Base-by-base conservation (phyloP, 2,888 invertebrate species). In the Notodonta ziczac region DNA sequence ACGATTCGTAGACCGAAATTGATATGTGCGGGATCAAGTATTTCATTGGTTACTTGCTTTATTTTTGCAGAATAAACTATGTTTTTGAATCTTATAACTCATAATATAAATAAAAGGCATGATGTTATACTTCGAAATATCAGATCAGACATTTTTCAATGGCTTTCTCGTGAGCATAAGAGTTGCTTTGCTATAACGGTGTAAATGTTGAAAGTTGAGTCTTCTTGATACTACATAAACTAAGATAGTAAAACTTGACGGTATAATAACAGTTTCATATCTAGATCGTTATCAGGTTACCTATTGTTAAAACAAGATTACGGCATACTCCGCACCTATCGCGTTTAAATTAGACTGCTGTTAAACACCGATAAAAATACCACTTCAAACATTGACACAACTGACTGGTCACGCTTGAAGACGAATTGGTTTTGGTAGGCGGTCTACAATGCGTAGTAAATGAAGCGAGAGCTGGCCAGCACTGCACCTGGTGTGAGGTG, bases 401-500 rank as follows among this genome's bases (percentile, higher is more conserved):
- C 46, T 46, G 42, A 42, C 46, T 46, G 46, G 13, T 50, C 16
- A 50, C 50, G 50, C 16, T 14, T 2, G 50, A 50, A 50, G 16
- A 50, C 16, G 10, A 6, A 50, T 50, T 16, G 8, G 50, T 50
- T 24, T 50, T 16, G 14, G 16, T 9, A 14, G 16, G 16, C 40
- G 8, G 16, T 55, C 40, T 63, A 60, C 52, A 62, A n/a, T 55
- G 46, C 42, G 59, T 60, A 63, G 40, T 68, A 59, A 59, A 58
- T 62, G 39, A 65, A 60, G 59, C 60, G 66, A 60, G 66, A 71
- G 63, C 69, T 76, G 58, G 66, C 62, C 65, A 50, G 50, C 50
- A 16, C 16, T 32, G 32, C 52, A 52, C 52, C 52, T 52, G 77
- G 73, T 72, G 66, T 68, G 67, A 71, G 65, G 73, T 67, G 65